These are phyloP conservation scores for Anableps anableps DNA, from an alignment of 2,797 vertebrate genomes.

Conservation along the genomic window DNA sequence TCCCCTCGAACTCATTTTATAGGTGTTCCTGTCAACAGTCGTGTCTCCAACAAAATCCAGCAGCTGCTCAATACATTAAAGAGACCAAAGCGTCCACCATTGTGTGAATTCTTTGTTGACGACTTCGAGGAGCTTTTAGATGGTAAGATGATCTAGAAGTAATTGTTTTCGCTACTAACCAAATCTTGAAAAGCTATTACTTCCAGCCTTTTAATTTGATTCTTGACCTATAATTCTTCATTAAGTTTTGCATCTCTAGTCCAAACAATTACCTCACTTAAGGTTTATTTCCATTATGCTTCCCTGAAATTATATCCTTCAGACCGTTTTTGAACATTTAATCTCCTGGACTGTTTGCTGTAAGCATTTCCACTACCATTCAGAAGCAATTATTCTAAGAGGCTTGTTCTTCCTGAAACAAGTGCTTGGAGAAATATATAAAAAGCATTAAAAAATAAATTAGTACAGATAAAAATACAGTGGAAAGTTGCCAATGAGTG, in stretches of 20 bases:
- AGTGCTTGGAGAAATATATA: neutral
- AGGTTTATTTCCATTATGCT: neutral
- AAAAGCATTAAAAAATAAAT: neutral
- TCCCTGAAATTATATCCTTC: neutral
- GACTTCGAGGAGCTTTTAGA: slow-evolving; percentile 96
- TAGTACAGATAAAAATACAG: neutral
- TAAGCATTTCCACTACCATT: neutral
- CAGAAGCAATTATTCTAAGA: neutral
- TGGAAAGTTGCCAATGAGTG: neutral
- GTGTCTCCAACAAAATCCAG: slow-evolving; percentile 98
- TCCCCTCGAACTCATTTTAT: slow-evolving; percentile 48
- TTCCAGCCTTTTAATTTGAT: slow-evolving; percentile 17
- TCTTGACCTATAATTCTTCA: neutral
- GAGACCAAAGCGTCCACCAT: slow-evolving; percentile 93
- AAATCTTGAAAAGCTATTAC: slow-evolving; percentile 23
- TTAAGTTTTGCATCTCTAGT: neutral
- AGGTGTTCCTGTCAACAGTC: slow-evolving; percentile 96
- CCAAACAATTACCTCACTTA: neutral
- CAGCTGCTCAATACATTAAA: slow-evolving; percentile 97
- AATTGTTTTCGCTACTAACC: slow-evolving; percentile 33
- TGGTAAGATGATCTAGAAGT: slow-evolving; percentile 79
- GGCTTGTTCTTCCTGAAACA: too few species aligned
- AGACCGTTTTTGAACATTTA: neutral
- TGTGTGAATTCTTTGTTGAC: slow-evolving; percentile 95
- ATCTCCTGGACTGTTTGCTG: neutral